Base-by-base conservation (phyloP, 2,113 vertebrate genomes). In the Perca fluviatilis region DNA sequence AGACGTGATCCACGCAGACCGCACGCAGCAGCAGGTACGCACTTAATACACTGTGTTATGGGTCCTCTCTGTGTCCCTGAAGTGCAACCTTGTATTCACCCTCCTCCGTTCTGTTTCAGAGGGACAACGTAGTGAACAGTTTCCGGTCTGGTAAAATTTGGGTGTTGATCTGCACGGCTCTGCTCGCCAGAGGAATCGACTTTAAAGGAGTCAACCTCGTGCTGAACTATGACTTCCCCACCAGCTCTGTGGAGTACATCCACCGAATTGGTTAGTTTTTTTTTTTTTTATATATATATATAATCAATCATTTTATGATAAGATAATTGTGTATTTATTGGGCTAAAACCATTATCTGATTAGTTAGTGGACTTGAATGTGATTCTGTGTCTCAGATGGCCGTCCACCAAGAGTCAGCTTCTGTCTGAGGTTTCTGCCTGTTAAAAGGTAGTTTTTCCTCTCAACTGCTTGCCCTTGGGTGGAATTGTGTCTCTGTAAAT, bases 151-250 rank as follows among this genome's bases (percentile, higher is more conserved):
- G 98, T 15, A 98, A 98, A 88, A 99, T 99, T 86, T 99, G 98
- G 98, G 97, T 99, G 81, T 94, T 99, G 82, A 99, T 99, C 92
- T 99, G 98, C 93, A 99, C 98, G 0, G 97, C 98, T 3, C 92
- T 99, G 53, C 93, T 99, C 36, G 97, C 98, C 75, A 95, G 98
- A 93, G 98, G 98, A 30, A 99, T 99, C 57, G 98, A 99, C 92
- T 99, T 99, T 93, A 99, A 99, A 95, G 98, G 98, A 3, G 96
- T 99, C 79, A 99, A 98, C 23, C 94, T 99, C 69, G 98, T 99
- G 56, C 95, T 99, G 88, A 99, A 99, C 82, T 99, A 98, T 0
- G 98, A 99, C 89, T 97, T 99, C 70, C 98, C 98, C 23, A 97
- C 97, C 18, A 98, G 97, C 67, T 95, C 98, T 0, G 96, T 99